A percentile compares a stretch with the other conserved stretches of the same genome.
Evolutionary conservation across 2,797 vertebrate species (phyloP).

Genomic region (Hypotaenidia okinawae): DNA sequence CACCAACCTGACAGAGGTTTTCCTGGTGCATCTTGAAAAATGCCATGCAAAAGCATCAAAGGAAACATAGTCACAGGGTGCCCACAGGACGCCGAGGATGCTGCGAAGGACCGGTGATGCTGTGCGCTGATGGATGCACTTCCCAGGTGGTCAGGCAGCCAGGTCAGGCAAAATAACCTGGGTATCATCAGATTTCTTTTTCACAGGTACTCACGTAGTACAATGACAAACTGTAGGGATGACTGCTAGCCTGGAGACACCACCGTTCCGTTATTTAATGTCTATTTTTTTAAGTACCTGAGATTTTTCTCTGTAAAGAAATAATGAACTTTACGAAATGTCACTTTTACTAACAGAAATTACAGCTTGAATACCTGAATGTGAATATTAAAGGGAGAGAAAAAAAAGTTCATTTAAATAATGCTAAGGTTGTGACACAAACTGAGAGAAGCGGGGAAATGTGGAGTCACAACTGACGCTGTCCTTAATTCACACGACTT

Average conservation of each 20-base stretch:
- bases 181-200: constrained; percentile 61
- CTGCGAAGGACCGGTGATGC: not conserved
- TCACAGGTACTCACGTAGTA: constrained; percentile 49
- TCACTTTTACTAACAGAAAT: constrained; percentile 83
- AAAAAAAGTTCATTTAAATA: constrained; percentile 75
- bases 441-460: constrained; percentile 69
- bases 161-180: constrained; percentile 55
- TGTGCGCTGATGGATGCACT: not conserved
- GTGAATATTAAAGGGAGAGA: constrained; percentile 73
- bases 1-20: constrained; percentile 50
- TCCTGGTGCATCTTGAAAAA: constrained; percentile 59
- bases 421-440: constrained; percentile 78
- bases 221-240: constrained; percentile 69
- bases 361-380: constrained; percentile 74
- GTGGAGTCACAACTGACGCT: constrained; percentile 71
- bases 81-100: not conserved
- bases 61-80: not conserved
- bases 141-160: constrained; percentile 34
- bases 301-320: constrained; percentile 74
- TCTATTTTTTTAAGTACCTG: constrained; percentile 66
- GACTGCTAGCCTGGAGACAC: constrained; percentile 67
- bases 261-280: constrained; percentile 64
- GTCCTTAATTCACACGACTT: constrained; percentile 59
- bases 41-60: constrained; percentile 37
- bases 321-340: constrained; percentile 84